Evolutionary conservation across 1,140 invertebrate species (phyloP), one percentile per base, ranked within the genome.

Genomic region (Pollicipes pollicipes): DNA sequence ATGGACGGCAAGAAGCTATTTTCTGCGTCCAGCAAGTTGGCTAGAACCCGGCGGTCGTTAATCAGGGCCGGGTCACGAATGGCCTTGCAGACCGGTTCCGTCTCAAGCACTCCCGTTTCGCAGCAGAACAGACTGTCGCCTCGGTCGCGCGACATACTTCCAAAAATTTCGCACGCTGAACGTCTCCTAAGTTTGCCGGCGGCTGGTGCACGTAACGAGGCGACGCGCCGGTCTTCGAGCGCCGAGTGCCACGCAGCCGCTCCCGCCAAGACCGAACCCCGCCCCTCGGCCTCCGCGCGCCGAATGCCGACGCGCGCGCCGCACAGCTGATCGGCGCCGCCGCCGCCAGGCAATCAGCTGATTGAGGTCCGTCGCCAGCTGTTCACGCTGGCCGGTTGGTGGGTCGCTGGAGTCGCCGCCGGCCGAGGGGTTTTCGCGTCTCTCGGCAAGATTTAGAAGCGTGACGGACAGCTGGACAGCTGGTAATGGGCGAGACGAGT

Each of bases 271-370:
- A n/a, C n/a, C 45, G 17, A 6, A 10, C 8, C 45, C 45, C 45
- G 3, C 45, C 45, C 45, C 45, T 24, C 45, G 45, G 21, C 45
- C 24, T 10, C 45, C 24, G 45, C 13, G 45, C 13, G 45, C 45
- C 45, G 45, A 58, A 58, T 58, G 45, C 45, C 45, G 45, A 10
- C 45, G 6, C 32, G 32, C 4, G 4, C 16, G 4, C 32, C 32
- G 32, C 45, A 58, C 45, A 58, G 45, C 45, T 58, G 45, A 58
- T 58, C 45, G 45, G 17, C 13, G 6, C 45, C 45, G 2, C 24
- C 45, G 45, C 45, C 45, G 45, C 45, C 45, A 58, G 45, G 45
- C 45, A 58, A 58, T 58, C 45, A 58, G 45, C 45, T 58, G 45
- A 58, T 58, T 58, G 13, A 21, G 6, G 10, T 2, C 10, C 24